Evolutionary conservation across 2,797 vertebrate species (phyloP).

Genomic region (Leucoraja ocellata): DNA sequence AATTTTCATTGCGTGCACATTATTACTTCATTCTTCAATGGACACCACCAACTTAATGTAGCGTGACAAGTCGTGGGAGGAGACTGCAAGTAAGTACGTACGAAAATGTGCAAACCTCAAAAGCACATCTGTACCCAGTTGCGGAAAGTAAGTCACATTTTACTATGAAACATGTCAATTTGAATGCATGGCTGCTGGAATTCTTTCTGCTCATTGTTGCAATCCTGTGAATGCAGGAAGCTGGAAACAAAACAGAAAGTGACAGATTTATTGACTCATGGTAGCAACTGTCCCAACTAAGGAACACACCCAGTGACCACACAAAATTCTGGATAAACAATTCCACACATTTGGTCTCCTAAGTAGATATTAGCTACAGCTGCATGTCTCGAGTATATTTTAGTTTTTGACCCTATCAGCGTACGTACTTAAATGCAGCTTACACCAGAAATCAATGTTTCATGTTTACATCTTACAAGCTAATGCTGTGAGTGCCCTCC

Average conservation of each 20-base stretch:
- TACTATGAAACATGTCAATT: background rate
- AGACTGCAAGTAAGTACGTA: background rate
- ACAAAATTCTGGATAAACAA: slow-evolving; percentile 20
- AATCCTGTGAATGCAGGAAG: background rate
- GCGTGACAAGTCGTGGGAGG: background rate
- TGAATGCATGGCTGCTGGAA: background rate
- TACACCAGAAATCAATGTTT: background rate
- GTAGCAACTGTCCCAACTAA: background rate
- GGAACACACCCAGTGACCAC: background rate
- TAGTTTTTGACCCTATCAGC: background rate
- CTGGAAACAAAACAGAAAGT: slow-evolving; percentile 4
- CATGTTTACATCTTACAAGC: background rate
- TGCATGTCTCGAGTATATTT: background rate
- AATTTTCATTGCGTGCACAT: background rate
- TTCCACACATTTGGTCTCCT: background rate
- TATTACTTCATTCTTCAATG: background rate
- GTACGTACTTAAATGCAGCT: background rate
- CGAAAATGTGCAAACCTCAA: background rate
- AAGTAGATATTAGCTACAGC: background rate
- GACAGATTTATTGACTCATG: background rate
- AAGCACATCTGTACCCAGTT: background rate
- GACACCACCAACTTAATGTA: background rate
- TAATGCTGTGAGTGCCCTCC: background rate
- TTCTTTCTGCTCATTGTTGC: background rate
- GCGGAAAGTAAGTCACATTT: background rate